These are phyloP conservation scores for Synanthedon andrenaeformis DNA, from an alignment of 2,888 invertebrate genomes.

Conservation along the genomic window DNA sequence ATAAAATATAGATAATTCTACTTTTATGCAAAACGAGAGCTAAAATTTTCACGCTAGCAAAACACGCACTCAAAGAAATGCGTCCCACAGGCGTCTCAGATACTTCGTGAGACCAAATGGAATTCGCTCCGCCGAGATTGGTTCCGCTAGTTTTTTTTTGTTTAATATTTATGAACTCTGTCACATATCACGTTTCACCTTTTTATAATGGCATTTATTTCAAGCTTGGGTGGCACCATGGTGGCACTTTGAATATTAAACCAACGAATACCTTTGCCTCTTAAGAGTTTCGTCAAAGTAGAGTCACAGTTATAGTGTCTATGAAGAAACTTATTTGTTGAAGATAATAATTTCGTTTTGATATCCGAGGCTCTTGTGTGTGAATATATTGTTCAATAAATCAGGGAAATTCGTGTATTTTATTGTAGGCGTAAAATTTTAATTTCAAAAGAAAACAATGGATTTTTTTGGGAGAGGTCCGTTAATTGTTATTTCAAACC, in stretches of 20 bases:
- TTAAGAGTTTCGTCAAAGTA: constrained; percentile 1
- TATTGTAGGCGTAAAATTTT: constrained; percentile 19
- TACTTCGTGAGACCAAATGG: constrained; percentile 41
- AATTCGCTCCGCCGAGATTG: constrained; percentile 55
- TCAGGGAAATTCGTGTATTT: no score
- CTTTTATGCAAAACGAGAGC: constrained; percentile 54
- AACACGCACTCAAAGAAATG: constrained; percentile 44
- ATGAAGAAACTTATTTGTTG: no score
- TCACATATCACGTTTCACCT: constrained; percentile 47
- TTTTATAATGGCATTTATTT: constrained; percentile 50
- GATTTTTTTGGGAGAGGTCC: constrained; percentile 42
- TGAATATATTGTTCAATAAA: no score
- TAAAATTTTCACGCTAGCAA: constrained; percentile 45
- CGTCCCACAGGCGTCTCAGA: constrained; percentile 39
- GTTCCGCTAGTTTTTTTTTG: constrained; percentile 56
- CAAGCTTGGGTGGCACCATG: constrained; percentile 39
- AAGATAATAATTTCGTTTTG: no score
- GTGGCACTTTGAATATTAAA: constrained; percentile 44
- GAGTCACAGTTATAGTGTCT: not conserved
- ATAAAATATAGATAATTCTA: constrained; percentile 56
- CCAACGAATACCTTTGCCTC: constrained; percentile 24
- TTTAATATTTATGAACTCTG: constrained; percentile 52
- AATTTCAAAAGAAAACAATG: constrained; percentile 43
- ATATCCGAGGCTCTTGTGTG: no score
- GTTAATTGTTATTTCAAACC: constrained; percentile 59